A percentile compares a stretch with the other conserved stretches of the same genome.
Evolutionary conservation across 1,140 invertebrate species (phyloP).

Genomic region (Pogonomyrmex barbatus): DNA sequence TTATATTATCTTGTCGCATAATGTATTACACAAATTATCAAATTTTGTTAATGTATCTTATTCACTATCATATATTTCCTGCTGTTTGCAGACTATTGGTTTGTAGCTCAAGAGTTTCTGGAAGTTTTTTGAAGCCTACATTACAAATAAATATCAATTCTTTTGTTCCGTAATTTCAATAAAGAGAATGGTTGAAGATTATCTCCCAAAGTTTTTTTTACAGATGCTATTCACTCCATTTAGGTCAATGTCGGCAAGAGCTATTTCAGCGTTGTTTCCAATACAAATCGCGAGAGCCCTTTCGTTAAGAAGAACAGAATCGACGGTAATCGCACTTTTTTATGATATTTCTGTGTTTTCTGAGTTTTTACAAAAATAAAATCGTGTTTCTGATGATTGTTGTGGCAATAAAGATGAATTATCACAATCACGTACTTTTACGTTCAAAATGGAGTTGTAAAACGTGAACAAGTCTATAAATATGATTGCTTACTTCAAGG

Average conservation of each 20-base stretch:
- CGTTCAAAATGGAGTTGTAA: background rate
- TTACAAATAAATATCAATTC: background rate
- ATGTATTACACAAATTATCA: background rate
- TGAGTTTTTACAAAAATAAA: background rate
- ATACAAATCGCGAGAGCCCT: conserved; percentile 44
- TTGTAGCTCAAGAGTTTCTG: conserved; percentile 22
- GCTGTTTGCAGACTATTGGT: background rate
- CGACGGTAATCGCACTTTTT: conserved; percentile 34
- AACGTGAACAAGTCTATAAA: conserved; percentile 32
- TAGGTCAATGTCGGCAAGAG: conserved; percentile 63
- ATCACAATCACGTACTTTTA: background rate
- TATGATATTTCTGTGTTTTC: conserved; percentile 42
- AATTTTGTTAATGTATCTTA: conserved; percentile 22
- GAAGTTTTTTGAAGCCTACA: background rate
- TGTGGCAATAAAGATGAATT: conserved; percentile 1
- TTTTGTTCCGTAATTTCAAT: conserved; percentile 30
- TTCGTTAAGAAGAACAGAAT: conserved; percentile 44
- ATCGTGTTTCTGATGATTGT: conserved; percentile 15
- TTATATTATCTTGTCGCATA: background rate
- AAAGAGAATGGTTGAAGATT: conserved; percentile 38
- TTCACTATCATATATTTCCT: background rate
- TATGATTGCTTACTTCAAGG: conserved; percentile 27
- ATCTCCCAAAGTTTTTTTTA: conserved; percentile 21
- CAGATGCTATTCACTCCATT: conserved; percentile 32
- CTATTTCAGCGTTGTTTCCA: conserved; percentile 50